A percentile compares a stretch with the other conserved stretches of the same genome.
Evolutionary conservation across 2,888 invertebrate species (phyloP).

Genomic region (Zaprionus obscuricornis): DNA sequence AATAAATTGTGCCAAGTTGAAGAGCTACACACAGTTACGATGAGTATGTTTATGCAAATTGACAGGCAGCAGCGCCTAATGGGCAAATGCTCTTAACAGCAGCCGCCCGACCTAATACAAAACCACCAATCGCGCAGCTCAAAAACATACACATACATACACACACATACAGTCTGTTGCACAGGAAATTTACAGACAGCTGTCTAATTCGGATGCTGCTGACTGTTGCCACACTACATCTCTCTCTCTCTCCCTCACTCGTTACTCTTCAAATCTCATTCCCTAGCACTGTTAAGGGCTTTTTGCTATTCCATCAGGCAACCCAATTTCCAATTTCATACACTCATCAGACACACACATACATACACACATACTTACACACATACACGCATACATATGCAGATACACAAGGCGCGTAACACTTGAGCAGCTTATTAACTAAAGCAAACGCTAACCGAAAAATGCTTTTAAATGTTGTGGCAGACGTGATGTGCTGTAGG

Average conservation of each 20-base stretch:
- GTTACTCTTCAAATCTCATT: no score
- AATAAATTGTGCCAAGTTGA: slow-evolving; percentile 45
- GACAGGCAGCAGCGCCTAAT: slow-evolving; percentile 39
- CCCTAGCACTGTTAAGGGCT: no score
- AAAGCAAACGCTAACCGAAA: slow-evolving; percentile 40
- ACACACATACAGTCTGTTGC: slow-evolving; percentile 33
- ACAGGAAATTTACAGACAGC: slow-evolving; percentile 25
- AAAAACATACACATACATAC: no score
- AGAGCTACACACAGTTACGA: no score
- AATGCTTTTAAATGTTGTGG: slow-evolving; percentile 52
- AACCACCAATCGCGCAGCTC: slow-evolving; percentile 4
- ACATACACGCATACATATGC: slow-evolving; percentile 9
- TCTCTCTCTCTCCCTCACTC: neutral
- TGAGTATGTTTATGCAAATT: slow-evolving; percentile 53
- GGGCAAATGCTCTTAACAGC: slow-evolving; percentile 48
- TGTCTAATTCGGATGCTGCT: slow-evolving; percentile 29
- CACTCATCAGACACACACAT: slow-evolving; percentile 18
- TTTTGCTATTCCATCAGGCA: slow-evolving; percentile 19
- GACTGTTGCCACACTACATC: neutral
- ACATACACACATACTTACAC: slow-evolving; percentile 1
- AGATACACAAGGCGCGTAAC: neutral
- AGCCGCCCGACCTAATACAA: neutral
- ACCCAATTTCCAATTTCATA: slow-evolving; percentile 43
- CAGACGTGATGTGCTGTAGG: slow-evolving; percentile 37
- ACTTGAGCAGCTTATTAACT: slow-evolving; percentile 53